Base-by-base conservation (phyloP, 2,888 invertebrate species). In the Unio delphinus region DNA sequence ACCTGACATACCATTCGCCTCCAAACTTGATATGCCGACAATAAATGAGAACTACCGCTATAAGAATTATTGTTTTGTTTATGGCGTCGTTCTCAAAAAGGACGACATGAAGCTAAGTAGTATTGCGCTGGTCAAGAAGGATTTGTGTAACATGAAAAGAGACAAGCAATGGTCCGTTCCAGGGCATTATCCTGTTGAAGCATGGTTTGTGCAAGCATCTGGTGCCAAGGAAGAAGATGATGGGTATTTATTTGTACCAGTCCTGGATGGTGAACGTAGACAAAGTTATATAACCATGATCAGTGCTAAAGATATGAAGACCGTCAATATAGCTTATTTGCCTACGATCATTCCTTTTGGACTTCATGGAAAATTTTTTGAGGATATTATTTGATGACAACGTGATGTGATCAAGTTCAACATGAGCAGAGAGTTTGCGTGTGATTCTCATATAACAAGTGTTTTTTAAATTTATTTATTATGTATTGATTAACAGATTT, bases 351-450 rank as follows among this genome's bases (percentile, higher is more conserved):
- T 89, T 20, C 88, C 89, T 8, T 88, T 85, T 65, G 83, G 83
- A 54, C 72, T 89, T 15, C 89, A 89, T 70, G 88, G 89, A 17
- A 68, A 83, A 61, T 87, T 86, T 65, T 88, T 87, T 64, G 72
- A 76, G 1, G 81, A 80, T 54, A 61, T 78, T n/a, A 23, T 65
- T 8, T 77, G 68, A 69, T n/a, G 11, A 7, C n/a, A 23, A 28
- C 17, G 18, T 28, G 61, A 6, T 55, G 54, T 60, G 28, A 0
- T 45, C 34, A 30, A 6, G n/a, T 58, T 58, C 45, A 34, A 8
- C 56, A 20, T 23, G 26, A 59, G 54, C 45, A 65, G n/a, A 34
- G 58, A 30, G 23, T 58, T 59, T 45, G 58, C 18, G 45, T 34
- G n/a, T 23, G 34, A 60, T n/a, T 45, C 1, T 45, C 2, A 11